These are phyloP conservation scores for Oophaga pumilio DNA, from an alignment of 2,113 vertebrate genomes.

Conservation along the genomic window DNA sequence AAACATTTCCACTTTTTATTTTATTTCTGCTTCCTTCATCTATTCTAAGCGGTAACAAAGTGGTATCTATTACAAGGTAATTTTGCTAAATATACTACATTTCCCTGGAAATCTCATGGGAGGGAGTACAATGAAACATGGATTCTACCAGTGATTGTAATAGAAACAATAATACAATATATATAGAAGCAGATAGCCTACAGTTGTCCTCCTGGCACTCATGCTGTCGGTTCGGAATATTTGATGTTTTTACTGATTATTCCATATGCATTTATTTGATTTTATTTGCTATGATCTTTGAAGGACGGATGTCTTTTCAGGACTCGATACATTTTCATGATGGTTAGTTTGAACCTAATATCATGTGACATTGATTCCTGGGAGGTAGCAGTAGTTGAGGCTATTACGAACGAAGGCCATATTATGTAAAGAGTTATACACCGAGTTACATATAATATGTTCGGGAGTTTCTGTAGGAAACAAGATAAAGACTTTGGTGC, in stretches of 20 bases:
- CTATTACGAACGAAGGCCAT: conserved; percentile 12
- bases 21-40: background rate
- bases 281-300: conserved; percentile 44
- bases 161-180: background rate
- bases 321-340: conserved; percentile 18
- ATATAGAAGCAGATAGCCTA: background rate
- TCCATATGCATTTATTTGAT: conserved; percentile 35
- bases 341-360: conserved; percentile 36
- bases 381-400: conserved; percentile 12
- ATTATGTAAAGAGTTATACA: conserved; percentile 20
- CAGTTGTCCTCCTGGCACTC: background rate
- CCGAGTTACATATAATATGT: background rate
- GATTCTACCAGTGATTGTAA: background rate
- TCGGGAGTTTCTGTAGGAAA: background rate
- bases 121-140: background rate
- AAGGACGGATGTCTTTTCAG: conserved; percentile 25
- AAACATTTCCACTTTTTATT: background rate
- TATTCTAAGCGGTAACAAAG: background rate
- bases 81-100: conserved; percentile 6
- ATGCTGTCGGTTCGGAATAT: conserved; percentile 11
- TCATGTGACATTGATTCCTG: conserved; percentile 26
- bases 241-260: background rate
- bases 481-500: conserved; percentile 1
- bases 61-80: background rate
- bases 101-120: background rate